Percentiles rank a stretch among this genome's conserved stretches.
Conservation (phyloP, 2,888 invertebrate species). For the Heliconius ethilla region DNA sequence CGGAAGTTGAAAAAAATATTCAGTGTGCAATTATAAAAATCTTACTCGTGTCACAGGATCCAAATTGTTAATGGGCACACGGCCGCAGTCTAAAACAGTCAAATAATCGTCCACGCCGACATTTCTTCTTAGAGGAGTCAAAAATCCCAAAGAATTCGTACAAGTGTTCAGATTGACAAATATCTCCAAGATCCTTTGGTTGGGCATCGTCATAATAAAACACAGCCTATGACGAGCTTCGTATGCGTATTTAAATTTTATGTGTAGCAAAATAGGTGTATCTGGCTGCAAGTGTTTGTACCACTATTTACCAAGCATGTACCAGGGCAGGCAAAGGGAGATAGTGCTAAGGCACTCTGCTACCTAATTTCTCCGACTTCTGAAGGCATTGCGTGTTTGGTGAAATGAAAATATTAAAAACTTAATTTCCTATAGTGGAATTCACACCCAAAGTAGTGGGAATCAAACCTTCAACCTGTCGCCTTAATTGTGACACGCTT, state of each 20-base stretch:
- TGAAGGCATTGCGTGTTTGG: background rate
- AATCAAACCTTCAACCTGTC: background rate
- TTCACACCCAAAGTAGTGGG: background rate
- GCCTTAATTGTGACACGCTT: no score
- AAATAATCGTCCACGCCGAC: slow-evolving; percentile 56
- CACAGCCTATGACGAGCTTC: slow-evolving; percentile 66
- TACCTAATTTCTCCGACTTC: background rate
- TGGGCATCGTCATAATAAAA: slow-evolving; percentile 69
- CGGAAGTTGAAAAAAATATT: background rate
- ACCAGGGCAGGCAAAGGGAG: no score
- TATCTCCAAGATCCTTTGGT: slow-evolving; percentile 62
- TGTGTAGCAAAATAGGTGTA: slow-evolving; percentile 57
- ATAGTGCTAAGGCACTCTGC: no score
- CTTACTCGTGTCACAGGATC: slow-evolving; percentile 75
- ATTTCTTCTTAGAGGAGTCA: slow-evolving; percentile 65
- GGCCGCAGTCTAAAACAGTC: slow-evolving; percentile 70
- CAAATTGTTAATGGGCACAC: slow-evolving; percentile 75
- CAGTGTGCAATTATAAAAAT: no score
- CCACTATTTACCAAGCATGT: no score
- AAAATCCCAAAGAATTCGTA: slow-evolving; percentile 58
- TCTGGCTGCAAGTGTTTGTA: slow-evolving; percentile 54
- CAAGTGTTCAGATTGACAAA: slow-evolving; percentile 62
- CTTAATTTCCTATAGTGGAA: background rate
- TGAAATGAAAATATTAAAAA: background rate
- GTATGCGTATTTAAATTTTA: slow-evolving; percentile 62